Conservation (phyloP, 2,888 invertebrate species). For the Cremastinae sp. region DNA sequence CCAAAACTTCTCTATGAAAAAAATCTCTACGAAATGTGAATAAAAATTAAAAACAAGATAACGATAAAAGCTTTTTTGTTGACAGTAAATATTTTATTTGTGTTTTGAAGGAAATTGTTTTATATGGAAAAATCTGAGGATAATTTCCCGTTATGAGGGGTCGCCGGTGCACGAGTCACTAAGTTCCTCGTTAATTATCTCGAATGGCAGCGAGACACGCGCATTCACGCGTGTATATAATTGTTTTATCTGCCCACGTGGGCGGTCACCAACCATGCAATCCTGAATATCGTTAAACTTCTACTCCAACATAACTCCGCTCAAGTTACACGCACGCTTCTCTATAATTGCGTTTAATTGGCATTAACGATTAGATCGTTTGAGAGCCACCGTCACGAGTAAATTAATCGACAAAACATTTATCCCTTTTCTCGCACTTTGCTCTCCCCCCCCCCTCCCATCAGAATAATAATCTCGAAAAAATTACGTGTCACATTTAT, state of each 20-base stretch:
- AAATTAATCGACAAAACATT: conserved; percentile 28
- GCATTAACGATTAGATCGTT: conserved; percentile 48
- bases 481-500: background rate
- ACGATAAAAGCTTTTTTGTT: no score
- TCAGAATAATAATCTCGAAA: no score
- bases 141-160: background rate
- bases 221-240: conserved; percentile 34
- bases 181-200: conserved; percentile 59
- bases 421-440: background rate
- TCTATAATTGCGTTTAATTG: conserved; percentile 59
- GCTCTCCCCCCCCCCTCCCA: no score
- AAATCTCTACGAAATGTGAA: no score
- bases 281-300: conserved; percentile 42
- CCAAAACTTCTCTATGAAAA: no score
- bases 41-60: no score
- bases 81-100: no score
- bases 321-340: conserved; percentile 47
- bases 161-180: conserved; percentile 37
- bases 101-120: no score
- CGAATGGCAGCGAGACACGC: conserved; percentile 55
- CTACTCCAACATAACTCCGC: conserved; percentile 27
- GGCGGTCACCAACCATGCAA: conserved; percentile 8
- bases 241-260: conserved; percentile 62
- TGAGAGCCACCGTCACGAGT: conserved; percentile 25
- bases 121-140: no score